These are phyloP conservation scores for Camelus dromedarius DNA, from an alignment of 2,113 vertebrate genomes.

Conservation along the genomic window DNA sequence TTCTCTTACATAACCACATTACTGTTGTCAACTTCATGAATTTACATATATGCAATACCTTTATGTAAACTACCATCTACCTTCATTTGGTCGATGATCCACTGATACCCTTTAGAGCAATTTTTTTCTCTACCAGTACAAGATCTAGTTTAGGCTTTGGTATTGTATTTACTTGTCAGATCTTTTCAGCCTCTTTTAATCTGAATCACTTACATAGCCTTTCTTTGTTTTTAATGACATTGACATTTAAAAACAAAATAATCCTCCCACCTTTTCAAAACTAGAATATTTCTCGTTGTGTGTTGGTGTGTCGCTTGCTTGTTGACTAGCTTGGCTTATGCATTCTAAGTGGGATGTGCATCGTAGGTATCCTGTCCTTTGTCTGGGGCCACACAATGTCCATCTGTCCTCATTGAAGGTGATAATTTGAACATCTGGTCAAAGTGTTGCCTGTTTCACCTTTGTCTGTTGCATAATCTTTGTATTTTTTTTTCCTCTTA, in stretches of 20 bases:
- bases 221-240: background rate
- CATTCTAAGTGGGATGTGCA: background rate
- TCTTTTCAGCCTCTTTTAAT: background rate
- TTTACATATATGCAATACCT: background rate
- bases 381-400: background rate
- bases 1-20: background rate
- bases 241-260: background rate
- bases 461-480: background rate
- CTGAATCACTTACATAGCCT: background rate
- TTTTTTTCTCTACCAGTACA: background rate
- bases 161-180: background rate
- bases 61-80: background rate
- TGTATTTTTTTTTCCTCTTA: background rate
- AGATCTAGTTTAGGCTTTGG: background rate
- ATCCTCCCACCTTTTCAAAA: background rate
- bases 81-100: background rate
- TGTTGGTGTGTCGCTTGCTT: background rate
- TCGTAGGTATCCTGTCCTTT: too few species aligned
- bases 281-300: background rate
- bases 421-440: background rate
- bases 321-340: too few species aligned
- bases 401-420: background rate
- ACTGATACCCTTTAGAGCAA: background rate
- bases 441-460: background rate
- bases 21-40: background rate